Percentiles rank a stretch among this genome's conserved stretches.
These are phyloP conservation scores for Scleropages formosus DNA, from an alignment of 2,797 vertebrate species.

Conservation along the genomic window DNA sequence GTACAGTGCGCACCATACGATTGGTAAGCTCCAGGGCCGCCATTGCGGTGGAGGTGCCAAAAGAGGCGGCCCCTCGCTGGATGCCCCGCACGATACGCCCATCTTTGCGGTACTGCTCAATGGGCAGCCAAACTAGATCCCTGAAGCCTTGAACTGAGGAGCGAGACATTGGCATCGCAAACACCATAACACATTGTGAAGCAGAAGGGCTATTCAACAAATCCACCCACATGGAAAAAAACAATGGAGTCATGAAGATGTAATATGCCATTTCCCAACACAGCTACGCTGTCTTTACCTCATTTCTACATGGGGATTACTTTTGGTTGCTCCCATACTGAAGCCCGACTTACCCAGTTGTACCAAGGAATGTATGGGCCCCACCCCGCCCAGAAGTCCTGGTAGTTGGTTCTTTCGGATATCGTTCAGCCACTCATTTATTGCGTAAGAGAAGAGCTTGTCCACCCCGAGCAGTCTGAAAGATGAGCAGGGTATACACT, in stretches of 20 bases:
- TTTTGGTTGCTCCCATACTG: background rate
- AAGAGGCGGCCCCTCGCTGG: conserved; percentile 92
- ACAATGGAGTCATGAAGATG: no score
- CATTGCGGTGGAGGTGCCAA: conserved; percentile 97
- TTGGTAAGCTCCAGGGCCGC: conserved; percentile 95
- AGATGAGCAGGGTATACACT: conserved; percentile 20
- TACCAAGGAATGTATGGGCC: conserved; percentile 94
- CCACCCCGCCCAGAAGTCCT: conserved; percentile 93
- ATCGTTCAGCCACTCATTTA: conserved; percentile 94
- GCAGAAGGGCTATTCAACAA: background rate
- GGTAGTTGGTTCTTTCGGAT: conserved; percentile 97
- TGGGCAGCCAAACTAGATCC: conserved; percentile 95
- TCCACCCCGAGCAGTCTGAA: conserved; percentile 91
- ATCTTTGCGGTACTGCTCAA: conserved; percentile 96
- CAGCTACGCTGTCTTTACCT: background rate
- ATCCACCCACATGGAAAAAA: background rate
- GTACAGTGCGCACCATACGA: conserved; percentile 94
- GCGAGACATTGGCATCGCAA: no score
- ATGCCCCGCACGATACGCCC: conserved; percentile 93
- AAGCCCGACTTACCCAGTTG: conserved; percentile 80
- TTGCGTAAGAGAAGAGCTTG: conserved; percentile 90
- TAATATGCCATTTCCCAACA: no score
- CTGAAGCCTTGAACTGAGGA: conserved; percentile 89
- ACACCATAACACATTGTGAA: background rate
- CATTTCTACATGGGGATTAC: background rate